Conservation (phyloP, 2,113 vertebrate species). For the Dicerorhinus sumatrensis region DNA sequence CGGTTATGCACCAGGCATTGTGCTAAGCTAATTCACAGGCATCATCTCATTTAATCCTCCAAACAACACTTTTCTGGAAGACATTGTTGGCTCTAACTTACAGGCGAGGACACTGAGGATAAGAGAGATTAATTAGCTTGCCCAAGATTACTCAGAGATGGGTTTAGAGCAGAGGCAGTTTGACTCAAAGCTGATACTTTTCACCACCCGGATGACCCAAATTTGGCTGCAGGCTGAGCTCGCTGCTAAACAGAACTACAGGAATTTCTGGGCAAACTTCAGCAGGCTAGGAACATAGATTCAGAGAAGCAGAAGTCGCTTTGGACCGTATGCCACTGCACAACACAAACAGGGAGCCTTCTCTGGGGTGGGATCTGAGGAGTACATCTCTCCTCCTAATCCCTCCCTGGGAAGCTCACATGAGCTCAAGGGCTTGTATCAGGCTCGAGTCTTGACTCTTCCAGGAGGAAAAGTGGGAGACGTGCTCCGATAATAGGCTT, state of each 20-base stretch:
- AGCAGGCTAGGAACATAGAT: not conserved
- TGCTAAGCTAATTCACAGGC: not conserved
- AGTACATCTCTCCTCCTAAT: not conserved
- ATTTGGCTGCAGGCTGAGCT: not conserved
- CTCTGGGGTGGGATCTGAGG: not conserved
- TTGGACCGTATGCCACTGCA: not conserved
- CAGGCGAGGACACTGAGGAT: not conserved
- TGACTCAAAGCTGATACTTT: not conserved
- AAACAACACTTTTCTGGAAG: not conserved
- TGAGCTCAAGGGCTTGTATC: not conserved
- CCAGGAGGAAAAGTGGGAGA: not conserved
- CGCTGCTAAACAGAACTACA: not conserved
- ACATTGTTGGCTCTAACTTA: not conserved
- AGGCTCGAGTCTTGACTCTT: not conserved
- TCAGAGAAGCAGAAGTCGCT: not conserved
- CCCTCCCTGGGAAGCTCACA: not conserved
- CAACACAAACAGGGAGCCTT: not conserved
- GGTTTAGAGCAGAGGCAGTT: not conserved
- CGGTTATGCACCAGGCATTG: not conserved
- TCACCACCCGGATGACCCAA: not conserved
- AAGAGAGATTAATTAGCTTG: not conserved
- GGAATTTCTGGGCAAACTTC: not conserved
- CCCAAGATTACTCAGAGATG: not conserved
- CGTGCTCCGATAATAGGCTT: not conserved
- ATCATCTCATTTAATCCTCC: not conserved